Base-by-base conservation (phyloP, 1,140 invertebrate genomes). In the Varroa destructor region DNA sequence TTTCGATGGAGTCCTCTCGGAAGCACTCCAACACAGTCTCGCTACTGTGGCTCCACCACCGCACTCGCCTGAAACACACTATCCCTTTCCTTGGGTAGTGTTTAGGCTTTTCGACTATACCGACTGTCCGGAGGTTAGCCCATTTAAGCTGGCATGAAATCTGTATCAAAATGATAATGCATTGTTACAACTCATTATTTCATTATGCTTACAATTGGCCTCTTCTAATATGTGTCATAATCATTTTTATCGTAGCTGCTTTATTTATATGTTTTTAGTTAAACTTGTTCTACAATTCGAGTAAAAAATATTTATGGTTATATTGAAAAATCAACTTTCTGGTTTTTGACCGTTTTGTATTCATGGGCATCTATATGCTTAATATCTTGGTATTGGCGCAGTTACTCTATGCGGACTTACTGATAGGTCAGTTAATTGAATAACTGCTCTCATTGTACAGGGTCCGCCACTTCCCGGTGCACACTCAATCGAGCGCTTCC, bases 101-200 rank as follows among this genome's bases (percentile, higher is more conserved):
- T 95, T 89, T 82, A 86, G 72, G 74, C 76, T 99, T 86, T 99
- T 99, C 83, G 95, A 98, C 81, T 97, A 98, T 78, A 97, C 94
- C 4, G 95, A 99, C 81, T 97, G 95, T 78, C 93, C 94, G 8
- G 93, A 96, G 81, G 90, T 79, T 73, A 74, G 55, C 6, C 43
- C 14, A 37, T 6, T 40, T 6, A 73, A 75, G 73, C 74, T 25
- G 25, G 25, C 25, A 10, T 43, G n/a, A 58, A 74, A 40, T 36
- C 1, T 74, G 10, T 61, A 10, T 36, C 10, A 67, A 36, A 10
- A 57, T 57, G 64, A 71, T 57, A 3, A 74, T 71, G 40, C 4
- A 55, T 12, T 14, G n/a, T 54, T 4, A 12, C 56, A 40, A 43
- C 54, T 74, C 2, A 46, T 75, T 10, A 40, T 73, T 75, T 25